Conservation (phyloP, 2,113 vertebrate genomes). For the Craseonycteris thonglongyai region DNA sequence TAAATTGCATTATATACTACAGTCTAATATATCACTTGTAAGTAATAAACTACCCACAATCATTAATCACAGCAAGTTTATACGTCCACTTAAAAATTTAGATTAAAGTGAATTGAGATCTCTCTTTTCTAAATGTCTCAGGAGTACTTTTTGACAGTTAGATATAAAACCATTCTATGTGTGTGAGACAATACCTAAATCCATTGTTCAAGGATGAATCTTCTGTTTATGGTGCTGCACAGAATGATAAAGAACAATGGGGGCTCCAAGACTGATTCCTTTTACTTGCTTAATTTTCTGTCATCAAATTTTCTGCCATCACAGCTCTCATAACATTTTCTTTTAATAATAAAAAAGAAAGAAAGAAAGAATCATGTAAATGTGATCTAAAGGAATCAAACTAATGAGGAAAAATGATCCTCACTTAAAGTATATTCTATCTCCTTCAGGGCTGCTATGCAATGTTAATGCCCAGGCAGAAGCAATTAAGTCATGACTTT, state of each 20-base stretch:
- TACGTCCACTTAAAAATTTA: not conserved
- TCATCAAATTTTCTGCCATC: conserved; percentile 29
- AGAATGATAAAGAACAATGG: conserved; percentile 10
- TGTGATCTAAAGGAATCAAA: not conserved
- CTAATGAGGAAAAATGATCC: not conserved
- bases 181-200: conserved; percentile 46
- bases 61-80: conserved; percentile 20
- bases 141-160: not conserved
- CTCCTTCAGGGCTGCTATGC: not conserved
- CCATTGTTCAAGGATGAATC: conserved; percentile 17
- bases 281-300: conserved; percentile 37
- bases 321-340: conserved; percentile 1
- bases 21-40: not conserved
- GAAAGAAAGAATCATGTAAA: not conserved
- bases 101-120: not conserved
- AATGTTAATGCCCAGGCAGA: not conserved
- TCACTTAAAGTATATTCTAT: not conserved
- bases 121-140: not conserved
- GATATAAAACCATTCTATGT: conserved; percentile 16
- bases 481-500: not conserved
- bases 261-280: not conserved
- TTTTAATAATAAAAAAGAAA: not conserved
- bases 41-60: not conserved
- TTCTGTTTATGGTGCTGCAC: not conserved
- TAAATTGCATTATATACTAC: not conserved